Percentiles rank a stretch among this genome's conserved stretches.
Evolutionary conservation across 2,113 vertebrate genomes (phyloP).

Genomic region (Chaenogobius annularis): DNA sequence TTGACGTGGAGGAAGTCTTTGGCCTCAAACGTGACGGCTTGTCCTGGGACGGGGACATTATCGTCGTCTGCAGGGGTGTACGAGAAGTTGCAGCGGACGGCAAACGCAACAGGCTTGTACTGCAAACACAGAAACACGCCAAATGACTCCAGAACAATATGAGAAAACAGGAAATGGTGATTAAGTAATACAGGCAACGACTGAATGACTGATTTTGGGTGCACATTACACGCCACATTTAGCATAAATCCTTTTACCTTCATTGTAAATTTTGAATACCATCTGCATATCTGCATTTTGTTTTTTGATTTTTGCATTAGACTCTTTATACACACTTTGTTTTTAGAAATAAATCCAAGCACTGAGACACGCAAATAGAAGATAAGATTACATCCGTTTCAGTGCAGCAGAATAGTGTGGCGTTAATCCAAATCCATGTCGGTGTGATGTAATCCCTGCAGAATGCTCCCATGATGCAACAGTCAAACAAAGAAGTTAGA

Average conservation of each 20-base stretch:
- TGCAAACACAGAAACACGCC: conserved; percentile 61
- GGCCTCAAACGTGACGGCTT: conserved; percentile 94
- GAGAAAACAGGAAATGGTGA: too few relatives aligned
- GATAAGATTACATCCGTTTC: background rate
- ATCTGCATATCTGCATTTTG: background rate
- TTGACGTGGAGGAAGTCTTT: conserved; percentile 98
- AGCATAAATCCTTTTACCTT: too few relatives aligned
- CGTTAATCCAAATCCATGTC: conserved; percentile 36
- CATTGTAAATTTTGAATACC: too few relatives aligned
- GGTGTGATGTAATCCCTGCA: conserved; percentile 38
- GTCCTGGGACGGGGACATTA: conserved; percentile 91
- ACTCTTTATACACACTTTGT: background rate
- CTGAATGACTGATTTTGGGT: too few relatives aligned
- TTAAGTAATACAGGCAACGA: too few relatives aligned
- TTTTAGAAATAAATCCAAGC: background rate
- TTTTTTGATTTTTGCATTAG: background rate
- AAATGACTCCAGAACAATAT: too few relatives aligned
- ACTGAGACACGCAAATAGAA: background rate
- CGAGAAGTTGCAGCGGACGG: conserved; percentile 96
- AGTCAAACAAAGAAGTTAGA: conserved; percentile 52
- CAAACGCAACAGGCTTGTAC: conserved; percentile 96
- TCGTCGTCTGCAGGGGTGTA: conserved; percentile 95
- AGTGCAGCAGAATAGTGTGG: conserved; percentile 34
- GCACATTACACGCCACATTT: background rate
- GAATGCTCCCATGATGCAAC: conserved; percentile 14